These are phyloP conservation scores for Empis livida DNA, from an alignment of 2,888 invertebrate genomes.

Conservation along the genomic window DNA sequence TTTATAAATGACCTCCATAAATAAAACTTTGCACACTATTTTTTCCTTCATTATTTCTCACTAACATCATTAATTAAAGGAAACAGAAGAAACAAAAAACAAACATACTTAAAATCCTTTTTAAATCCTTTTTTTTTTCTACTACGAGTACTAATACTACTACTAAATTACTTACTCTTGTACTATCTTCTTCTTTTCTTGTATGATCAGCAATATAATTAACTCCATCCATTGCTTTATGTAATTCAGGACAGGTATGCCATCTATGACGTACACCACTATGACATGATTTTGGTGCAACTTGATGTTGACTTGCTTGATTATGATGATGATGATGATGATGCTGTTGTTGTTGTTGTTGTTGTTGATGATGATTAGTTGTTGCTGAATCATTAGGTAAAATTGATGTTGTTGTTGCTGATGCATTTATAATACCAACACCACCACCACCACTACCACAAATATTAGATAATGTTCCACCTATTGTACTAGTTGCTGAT, in stretches of 20 bases:
- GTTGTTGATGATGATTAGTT: slow-evolving; percentile 8
- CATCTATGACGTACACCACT: slow-evolving; percentile 52
- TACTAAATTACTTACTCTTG: slow-evolving; percentile 59
- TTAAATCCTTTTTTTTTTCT: not conserved
- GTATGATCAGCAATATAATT: slow-evolving; percentile 88
- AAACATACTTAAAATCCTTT: no score
- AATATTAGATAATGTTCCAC: not conserved
- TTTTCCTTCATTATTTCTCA: no score
- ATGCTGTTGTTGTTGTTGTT: slow-evolving; percentile 22
- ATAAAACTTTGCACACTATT: no score
- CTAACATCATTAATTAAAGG: no score
- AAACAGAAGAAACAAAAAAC: no score
- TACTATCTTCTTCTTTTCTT: slow-evolving; percentile 81
- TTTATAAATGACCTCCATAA: no score
- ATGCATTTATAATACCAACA: slow-evolving; percentile 13
- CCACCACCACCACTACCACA: not conserved
- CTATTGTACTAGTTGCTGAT: slow-evolving; percentile 20
- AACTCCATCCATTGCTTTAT: slow-evolving; percentile 86
- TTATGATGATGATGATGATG: slow-evolving; percentile 23
- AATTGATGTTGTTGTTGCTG: slow-evolving; percentile 30
- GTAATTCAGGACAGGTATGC: slow-evolving; percentile 83
- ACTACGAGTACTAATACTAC: no score
- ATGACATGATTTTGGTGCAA: slow-evolving; percentile 41
- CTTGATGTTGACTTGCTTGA: slow-evolving; percentile 27
- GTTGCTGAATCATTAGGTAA: slow-evolving; percentile 27